Percentiles rank a stretch among this genome's conserved stretches.
These are phyloP conservation scores for Mastacembelus armatus DNA, from an alignment of 2,797 vertebrate genomes.

Conservation along the genomic window DNA sequence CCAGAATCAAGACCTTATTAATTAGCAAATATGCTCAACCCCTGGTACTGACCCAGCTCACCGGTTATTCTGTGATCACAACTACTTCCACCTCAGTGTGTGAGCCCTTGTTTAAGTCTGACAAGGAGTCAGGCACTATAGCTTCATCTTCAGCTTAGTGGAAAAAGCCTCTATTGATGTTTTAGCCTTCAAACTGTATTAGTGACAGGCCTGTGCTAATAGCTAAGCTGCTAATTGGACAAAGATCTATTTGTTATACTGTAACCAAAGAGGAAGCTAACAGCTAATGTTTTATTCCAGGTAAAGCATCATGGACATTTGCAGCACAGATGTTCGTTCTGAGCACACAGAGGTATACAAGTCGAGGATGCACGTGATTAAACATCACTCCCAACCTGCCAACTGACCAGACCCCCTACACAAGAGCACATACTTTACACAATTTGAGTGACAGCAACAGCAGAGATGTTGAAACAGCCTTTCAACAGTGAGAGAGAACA, in stretches of 20 bases:
- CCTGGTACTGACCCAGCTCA: conserved; percentile 37
- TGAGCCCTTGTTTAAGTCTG: conserved; percentile 4
- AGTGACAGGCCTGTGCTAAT: not conserved
- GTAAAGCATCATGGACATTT: not conserved
- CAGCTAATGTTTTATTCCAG: conserved; percentile 1
- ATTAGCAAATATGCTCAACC: conserved; percentile 69
- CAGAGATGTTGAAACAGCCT: conserved; percentile 51
- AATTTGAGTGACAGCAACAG: conserved; percentile 41
- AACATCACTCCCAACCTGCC: not conserved
- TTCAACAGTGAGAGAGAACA: conserved; percentile 40
- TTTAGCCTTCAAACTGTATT: conserved; percentile 14
- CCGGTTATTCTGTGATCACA: conserved; percentile 69
- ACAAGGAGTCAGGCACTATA: conserved; percentile 12
- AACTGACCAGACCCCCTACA: not conserved
- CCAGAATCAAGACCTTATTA: conserved; percentile 60
- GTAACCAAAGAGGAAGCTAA: conserved; percentile 13
- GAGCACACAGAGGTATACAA: not conserved
- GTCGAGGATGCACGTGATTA: not conserved
- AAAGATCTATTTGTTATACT: conserved; percentile 3
- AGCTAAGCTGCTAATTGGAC: conserved; percentile 6
- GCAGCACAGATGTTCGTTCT: not conserved
- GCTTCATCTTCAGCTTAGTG: conserved; percentile 29
- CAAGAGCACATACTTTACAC: conserved; percentile 3
- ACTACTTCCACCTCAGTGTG: conserved; percentile 54
- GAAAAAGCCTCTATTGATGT: too few species aligned